phyloP scores from a whole-genome alignment of 2,888 invertebrate species.

The Hemistola chrysoprasaria region DNA sequence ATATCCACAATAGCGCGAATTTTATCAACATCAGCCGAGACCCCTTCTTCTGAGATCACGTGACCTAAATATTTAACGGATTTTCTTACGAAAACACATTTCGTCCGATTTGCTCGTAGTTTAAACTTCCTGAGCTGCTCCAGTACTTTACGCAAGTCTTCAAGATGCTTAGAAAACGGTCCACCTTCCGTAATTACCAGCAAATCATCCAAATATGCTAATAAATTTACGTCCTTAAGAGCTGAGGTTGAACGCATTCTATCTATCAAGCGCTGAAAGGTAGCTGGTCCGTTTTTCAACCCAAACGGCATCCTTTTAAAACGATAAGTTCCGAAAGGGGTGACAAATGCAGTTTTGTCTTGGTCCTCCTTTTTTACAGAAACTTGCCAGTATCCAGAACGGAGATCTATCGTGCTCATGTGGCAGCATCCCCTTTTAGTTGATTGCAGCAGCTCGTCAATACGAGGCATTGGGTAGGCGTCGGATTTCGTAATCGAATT shows the following conservation, averaged over 20 bases:
- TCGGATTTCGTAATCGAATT: conserved; percentile 4
- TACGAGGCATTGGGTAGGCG: conserved; percentile 1
- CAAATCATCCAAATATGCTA: too few species aligned
- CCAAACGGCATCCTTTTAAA: conserved; percentile 43
- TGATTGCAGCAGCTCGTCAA: background rate
- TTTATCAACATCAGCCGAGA: conserved; percentile 25
- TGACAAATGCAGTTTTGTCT: conserved; percentile 27
- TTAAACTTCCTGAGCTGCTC: conserved; percentile 31
- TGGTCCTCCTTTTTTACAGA: background rate
- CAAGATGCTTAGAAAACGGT: too few species aligned
- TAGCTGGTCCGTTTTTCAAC: too few species aligned
- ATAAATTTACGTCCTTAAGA: too few species aligned
- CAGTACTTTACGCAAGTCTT: too few species aligned
- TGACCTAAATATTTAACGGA: conserved; percentile 31
- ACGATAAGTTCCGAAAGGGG: conserved; percentile 37
- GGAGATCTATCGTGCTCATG: too few species aligned
- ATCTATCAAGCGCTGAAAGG: too few species aligned
- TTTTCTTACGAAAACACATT: conserved; percentile 32
- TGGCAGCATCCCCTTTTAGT: background rate
- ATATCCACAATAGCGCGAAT: conserved; percentile 21
- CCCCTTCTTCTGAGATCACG: conserved; percentile 22
- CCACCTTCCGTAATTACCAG: too few species aligned
- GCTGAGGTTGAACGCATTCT: too few species aligned
- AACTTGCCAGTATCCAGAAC: too few species aligned
- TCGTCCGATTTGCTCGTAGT: conserved; percentile 34